Base-by-base conservation (phyloP, 2,113 vertebrate genomes). In the Mirza zaza region DNA sequence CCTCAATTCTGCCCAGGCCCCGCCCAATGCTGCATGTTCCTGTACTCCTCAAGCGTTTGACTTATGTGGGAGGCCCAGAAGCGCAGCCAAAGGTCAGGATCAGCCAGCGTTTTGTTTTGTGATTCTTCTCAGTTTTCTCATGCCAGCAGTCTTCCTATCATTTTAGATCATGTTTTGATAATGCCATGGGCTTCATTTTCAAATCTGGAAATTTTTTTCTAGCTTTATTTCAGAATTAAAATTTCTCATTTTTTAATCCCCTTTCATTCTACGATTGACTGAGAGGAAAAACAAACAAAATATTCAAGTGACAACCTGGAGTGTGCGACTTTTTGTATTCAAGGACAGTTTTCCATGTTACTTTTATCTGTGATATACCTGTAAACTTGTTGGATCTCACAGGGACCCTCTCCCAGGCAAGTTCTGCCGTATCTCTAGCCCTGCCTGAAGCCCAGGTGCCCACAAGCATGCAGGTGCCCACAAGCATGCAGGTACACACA, bases 91-190 rank as follows among this genome's bases (percentile, higher is more conserved):
- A 67, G 27, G 14, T 67, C 61, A 36, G 45, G 48, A 67, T 50
- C 15, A 25, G 61, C 48, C 52, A 76, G 34, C 3, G 8, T 81
- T 88, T 63, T 4, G 25, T 63, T 63, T 25, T 79, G 20, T 50
- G 70, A 50, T 73, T 93, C 70, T 25, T 55, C 63, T 14, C 27
- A 18, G 20, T 87, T 57, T 84, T 84, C 88, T 71, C 21, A 25
- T 32, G 27, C 65, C 39, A 34, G 15, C 59, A 29, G 61, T 63
- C 29, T 39, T 89, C 68, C 34, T 92, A 29, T 77, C 13, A 0
- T 73, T 95, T 73, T 81, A 90, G 68, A 94, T 90, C 67, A 81
- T 9, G 3, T 23, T 95, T 90, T 89, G 7, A 20, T 92, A 63
- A 86, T 42, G 57, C 15, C 55, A 6, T 36, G 45, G 50, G 13